Evolutionary conservation across 2,888 invertebrate species (phyloP).

Genomic region (Pyrrhosoma nymphula): DNA sequence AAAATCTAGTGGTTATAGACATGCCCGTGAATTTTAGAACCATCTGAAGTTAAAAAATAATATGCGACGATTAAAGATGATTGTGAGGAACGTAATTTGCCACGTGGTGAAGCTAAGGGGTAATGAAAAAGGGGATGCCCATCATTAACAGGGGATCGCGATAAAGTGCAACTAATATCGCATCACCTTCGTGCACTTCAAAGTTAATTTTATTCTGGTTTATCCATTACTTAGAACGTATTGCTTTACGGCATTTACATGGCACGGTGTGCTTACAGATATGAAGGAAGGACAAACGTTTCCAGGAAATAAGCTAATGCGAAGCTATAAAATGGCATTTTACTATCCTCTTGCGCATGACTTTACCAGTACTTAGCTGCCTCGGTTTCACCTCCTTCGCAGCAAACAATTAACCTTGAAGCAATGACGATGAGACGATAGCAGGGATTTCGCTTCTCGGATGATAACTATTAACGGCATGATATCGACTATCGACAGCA

Average conservation of each 20-base stretch:
- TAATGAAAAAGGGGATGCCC: no score
- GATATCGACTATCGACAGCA: no score
- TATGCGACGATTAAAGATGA: no score
- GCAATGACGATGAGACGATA: neutral
- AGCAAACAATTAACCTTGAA: conserved; percentile 15
- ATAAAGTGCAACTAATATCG: no score
- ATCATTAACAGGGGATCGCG: no score
- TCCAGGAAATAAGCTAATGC: neutral
- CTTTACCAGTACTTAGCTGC: neutral
- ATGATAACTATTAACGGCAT: neutral
- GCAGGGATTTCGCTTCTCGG: neutral
- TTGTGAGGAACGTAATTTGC: no score
- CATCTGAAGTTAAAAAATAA: no score
- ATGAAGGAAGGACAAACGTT: no score
- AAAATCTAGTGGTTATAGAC: no score
- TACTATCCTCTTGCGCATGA: neutral
- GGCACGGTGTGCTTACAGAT: neutral
- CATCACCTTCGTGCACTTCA: no score
- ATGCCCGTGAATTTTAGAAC: no score
- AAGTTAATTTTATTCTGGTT: neutral
- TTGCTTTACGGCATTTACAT: neutral
- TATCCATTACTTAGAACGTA: neutral
- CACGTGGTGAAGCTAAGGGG: no score
- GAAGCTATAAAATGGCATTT: neutral
- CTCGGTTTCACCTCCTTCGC: neutral